Conservation (phyloP, 2,113 vertebrate genomes). For the Speoplatyrhinus poulsoni region DNA sequence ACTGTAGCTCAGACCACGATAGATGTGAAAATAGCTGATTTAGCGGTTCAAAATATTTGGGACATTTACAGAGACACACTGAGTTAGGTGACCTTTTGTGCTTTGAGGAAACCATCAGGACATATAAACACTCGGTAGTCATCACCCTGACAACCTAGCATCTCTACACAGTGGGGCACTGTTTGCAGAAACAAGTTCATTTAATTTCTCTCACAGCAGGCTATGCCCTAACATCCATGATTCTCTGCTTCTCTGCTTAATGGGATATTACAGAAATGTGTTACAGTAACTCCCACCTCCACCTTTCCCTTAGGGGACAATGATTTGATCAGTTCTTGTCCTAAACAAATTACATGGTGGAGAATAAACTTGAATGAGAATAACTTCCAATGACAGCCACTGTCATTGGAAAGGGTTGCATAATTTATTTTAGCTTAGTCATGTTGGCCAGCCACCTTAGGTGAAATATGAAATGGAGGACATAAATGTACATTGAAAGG, state of each 20-base stretch:
- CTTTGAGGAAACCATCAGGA: conserved; percentile 44
- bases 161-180: conserved; percentile 50
- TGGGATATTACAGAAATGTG: conserved; percentile 36
- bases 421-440: too few species aligned
- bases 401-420: too few species aligned
- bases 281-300: background rate
- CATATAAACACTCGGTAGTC: conserved; percentile 43
- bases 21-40: conserved; percentile 28
- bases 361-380: too few species aligned
- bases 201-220: conserved; percentile 60
- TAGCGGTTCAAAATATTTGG: conserved; percentile 20
- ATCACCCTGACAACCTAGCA: conserved; percentile 48
- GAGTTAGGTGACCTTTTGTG: conserved; percentile 31
- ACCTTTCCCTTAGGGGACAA: background rate
- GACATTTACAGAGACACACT: conserved; percentile 24
- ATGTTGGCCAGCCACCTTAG: too few species aligned
- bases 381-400: too few species aligned
- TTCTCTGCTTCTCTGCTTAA: conserved; percentile 18
- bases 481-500: too few species aligned
- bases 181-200: conserved; percentile 56
- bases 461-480: too few species aligned
- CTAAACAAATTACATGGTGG: too few species aligned
- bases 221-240: conserved; percentile 47
- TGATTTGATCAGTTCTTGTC: background rate
- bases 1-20: conserved; percentile 19